Percentiles rank a stretch among this genome's conserved stretches.
phyloP scores from a whole-genome alignment of 2,888 invertebrate species.

The Drosophila subsilvestris region DNA sequence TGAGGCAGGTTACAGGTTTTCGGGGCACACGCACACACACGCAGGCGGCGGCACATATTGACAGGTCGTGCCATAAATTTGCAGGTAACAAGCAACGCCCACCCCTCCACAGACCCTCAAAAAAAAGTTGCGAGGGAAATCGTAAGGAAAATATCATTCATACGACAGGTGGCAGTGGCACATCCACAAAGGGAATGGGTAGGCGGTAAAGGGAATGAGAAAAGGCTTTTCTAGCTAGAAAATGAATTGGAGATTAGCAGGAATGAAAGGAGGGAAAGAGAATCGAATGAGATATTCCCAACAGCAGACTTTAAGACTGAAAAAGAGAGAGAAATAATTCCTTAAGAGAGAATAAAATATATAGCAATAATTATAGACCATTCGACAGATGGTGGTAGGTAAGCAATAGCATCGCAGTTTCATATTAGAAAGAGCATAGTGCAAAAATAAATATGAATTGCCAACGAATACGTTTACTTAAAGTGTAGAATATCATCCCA shows the following conservation, averaged over 20 bases:
- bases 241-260: background rate
- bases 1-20: background rate
- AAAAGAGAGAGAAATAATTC: too few relatives aligned
- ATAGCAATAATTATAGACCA: too few relatives aligned
- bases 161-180: constrained; percentile 45
- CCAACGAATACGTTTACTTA: too few relatives aligned
- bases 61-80: constrained; percentile 69
- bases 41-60: constrained; percentile 51
- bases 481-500: too few relatives aligned
- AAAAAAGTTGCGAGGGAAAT: background rate
- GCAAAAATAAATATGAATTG: too few relatives aligned
- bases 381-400: too few relatives aligned
- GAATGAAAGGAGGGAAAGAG: background rate
- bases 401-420: too few relatives aligned
- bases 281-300: background rate
- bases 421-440: too few relatives aligned
- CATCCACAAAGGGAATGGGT: background rate
- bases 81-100: constrained; percentile 55
- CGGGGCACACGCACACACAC: constrained; percentile 25
- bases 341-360: too few relatives aligned
- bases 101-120: background rate
- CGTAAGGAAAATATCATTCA: constrained; percentile 53
- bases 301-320: background rate
- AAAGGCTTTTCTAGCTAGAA: background rate
- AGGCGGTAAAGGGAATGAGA: background rate